Base-by-base conservation (phyloP, 2,113 vertebrate genomes). In the Chaetodon auriga region DNA sequence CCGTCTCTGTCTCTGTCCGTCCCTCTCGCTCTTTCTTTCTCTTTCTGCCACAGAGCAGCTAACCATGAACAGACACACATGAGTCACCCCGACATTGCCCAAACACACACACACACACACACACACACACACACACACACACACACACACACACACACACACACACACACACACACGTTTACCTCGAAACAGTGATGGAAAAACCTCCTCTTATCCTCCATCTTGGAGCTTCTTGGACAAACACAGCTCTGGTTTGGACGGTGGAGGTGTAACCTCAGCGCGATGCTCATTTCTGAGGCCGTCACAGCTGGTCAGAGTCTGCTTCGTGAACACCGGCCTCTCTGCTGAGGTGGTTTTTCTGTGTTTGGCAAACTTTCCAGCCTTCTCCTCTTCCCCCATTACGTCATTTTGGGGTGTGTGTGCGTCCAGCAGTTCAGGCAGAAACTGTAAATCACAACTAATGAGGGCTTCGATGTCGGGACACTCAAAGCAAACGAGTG, bases 81-180 rank as follows among this genome's bases (percentile, higher is more conserved):
- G 90, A 92, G 85, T 91, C 90, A 89, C 75, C 69, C 58, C 23
- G 66, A 84, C 78, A 57, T 83, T 73, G 66, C 74, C 60, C 85
- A 80, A 23, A 76, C 65, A 64, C 69, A 54, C 74, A 63, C 63
- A 15, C 77, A 57, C 43, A 61, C 54, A 61, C 68, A 53, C 68
- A 55, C 63, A 15, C 77, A 65, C 43, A 60, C 53, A 75, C 63
- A 62, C 68, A 51, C 73, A 61, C 62, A 14, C 76, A 64, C 41
- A 58, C 51, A 58, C 65, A 25, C 63, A 53, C 46, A 12, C 78
- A 45, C 8, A 11, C 46, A 48, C 13, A 75, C 65, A 15, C 64
- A 75, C 63, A 62, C 68, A 51, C 73, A 61, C 62, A 14, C 76
- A 64, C 41, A 62, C 54, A 21, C n/a, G n/a, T n/a, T n/a, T n/a